Base-by-base conservation (phyloP, 2,113 vertebrate species). In the Colossoma macropomum region DNA sequence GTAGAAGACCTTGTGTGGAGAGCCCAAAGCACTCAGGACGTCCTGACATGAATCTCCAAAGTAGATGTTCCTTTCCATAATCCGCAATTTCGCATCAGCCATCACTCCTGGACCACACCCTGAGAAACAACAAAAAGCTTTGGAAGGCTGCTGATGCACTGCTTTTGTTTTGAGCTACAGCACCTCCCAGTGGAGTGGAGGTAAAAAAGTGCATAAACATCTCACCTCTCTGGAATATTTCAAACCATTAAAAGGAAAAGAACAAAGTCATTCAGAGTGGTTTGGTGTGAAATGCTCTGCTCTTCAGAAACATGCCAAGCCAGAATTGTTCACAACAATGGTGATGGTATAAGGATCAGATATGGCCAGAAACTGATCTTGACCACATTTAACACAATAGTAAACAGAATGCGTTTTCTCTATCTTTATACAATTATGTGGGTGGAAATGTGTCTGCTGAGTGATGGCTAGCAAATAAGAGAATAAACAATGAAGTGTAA, bases 11-110 rank as follows among this genome's bases (percentile, higher is more conserved):
- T 99, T 99, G 91, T 99, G 97, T 3, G 98, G 98, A 23, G 97
- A 98, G 13, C 97, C 98, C 90, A 99, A 89, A 88, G 96, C 96
- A 70, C 97, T 96, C 86, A 99, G 93, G 56, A 99, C 97, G 80
- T 99, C 97, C 93, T 99, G 97, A 93, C 98, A 99, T 0, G 97
- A 99, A 86, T 99, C 97, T 48, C 98, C 98, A 23, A 99, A 99
- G 93, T 94, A 97, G 79, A 99, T 97, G 2, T 92, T 97, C 77
- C 96, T 96, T 86, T 99, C 98, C 10, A 98, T 91, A 30, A 94
- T 95, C 89, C 95, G 95, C 88, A 98, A 95, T 93, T 99, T 99
- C 72, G 96, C 93, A 85, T 99, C 98, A 0, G 96, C 94, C 92
- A 99, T 89, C 71, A 97, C 94, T 50, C 97, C 96, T 0, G 96